Evolutionary conservation across 2,113 vertebrate species (phyloP).

Genomic region (Microtus pennsylvanicus): DNA sequence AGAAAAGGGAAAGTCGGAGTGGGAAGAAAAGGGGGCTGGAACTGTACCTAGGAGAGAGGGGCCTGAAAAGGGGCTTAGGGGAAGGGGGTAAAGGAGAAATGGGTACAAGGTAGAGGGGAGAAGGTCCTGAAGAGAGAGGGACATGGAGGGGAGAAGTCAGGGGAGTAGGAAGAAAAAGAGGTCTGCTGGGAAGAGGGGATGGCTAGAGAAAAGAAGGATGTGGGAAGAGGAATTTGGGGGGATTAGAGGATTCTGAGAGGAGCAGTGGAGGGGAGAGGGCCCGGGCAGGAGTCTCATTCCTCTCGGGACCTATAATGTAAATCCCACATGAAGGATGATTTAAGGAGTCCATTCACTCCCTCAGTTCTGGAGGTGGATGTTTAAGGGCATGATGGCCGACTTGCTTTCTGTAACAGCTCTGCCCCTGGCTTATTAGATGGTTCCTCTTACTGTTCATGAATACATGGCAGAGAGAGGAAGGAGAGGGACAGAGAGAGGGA

Average conservation of each 20-base stretch:
- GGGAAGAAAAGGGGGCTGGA: too few relatives aligned
- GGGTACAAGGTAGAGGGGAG: not conserved
- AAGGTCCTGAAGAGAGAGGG: not conserved
- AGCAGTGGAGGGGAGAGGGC: not conserved
- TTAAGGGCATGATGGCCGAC: not conserved
- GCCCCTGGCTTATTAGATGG: not conserved
- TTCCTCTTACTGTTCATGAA: not conserved
- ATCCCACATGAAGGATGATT: not conserved
- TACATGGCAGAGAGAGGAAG: not conserved
- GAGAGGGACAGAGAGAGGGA: not conserved
- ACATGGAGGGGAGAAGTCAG: not conserved
- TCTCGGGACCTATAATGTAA: not conserved
- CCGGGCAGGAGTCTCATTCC: not conserved
- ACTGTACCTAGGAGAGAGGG: not conserved
- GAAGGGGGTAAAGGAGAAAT: not conserved
- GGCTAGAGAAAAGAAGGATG: not conserved
- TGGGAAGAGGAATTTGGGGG: not conserved
- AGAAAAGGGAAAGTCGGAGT: too few relatives aligned
- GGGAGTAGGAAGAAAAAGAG: not conserved
- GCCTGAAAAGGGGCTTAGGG: too few relatives aligned
- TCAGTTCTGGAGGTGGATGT: not conserved
- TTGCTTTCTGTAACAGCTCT: not conserved
- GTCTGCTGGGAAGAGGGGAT: too few relatives aligned
- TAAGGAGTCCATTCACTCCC: not conserved
- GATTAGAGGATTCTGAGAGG: too few relatives aligned